Percentiles rank a stretch among this genome's conserved stretches.
Conservation (phyloP, 2,113 vertebrate genomes). For the human region GRCh38 chr13:92313001-92313500, state of each 20-base stretch:
- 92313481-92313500: background rate
- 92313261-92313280: background rate
- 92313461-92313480: background rate
- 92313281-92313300: background rate
- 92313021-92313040: background rate
- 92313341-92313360: background rate
- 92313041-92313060: background rate
- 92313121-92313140: background rate
- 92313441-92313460: background rate
- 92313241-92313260: background rate
- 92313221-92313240: background rate
- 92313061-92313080: background rate
- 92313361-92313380: background rate
- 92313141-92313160: background rate
- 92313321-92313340: background rate
- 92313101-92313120: fast-evolving
- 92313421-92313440: background rate
- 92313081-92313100: background rate
- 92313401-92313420: background rate
- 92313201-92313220: background rate
- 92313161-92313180: background rate
- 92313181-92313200: background rate
- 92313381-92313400: background rate
- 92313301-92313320: background rate
- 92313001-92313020: background rate